Conservation (phyloP, 2,888 invertebrate species). For the Lasioglossum pauxillum region DNA sequence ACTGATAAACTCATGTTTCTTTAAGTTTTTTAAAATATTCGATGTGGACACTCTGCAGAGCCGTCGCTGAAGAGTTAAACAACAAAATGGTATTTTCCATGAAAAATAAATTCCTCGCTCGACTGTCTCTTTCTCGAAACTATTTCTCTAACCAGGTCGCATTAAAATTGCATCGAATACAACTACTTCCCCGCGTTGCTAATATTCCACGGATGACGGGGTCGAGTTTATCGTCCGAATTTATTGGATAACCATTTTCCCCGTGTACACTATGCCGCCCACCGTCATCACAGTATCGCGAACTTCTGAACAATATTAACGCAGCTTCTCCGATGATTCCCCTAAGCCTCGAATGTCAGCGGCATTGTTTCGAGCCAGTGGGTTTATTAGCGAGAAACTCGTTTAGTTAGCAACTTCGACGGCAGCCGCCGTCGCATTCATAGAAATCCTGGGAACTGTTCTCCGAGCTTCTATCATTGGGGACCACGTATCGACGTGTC, state of each 20-base stretch:
- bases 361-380: conserved; percentile 72
- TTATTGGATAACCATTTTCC: conserved; percentile 62
- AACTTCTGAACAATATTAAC: conserved; percentile 73
- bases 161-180: conserved; percentile 10
- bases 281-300: conserved; percentile 53
- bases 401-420: conserved; percentile 72
- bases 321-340: conserved; percentile 62
- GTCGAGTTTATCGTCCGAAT: conserved; percentile 57
- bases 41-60: no score
- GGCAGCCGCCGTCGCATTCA: conserved; percentile 54
- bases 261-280: conserved; percentile 16
- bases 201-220: background rate
- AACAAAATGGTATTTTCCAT: background rate
- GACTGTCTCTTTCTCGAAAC: background rate
- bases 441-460: conserved; percentile 63
- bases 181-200: background rate
- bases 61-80: background rate
- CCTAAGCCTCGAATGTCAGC: conserved; percentile 70
- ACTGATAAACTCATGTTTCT: no score
- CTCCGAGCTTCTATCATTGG: conserved; percentile 23
- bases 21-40: no score
- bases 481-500: background rate
- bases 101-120: background rate
- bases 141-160: background rate
- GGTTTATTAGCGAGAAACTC: conserved; percentile 75